Percentiles rank a stretch among this genome's conserved stretches.
phyloP scores from a whole-genome alignment of 2,797 vertebrate genomes.

The Graptemys geographica region DNA sequence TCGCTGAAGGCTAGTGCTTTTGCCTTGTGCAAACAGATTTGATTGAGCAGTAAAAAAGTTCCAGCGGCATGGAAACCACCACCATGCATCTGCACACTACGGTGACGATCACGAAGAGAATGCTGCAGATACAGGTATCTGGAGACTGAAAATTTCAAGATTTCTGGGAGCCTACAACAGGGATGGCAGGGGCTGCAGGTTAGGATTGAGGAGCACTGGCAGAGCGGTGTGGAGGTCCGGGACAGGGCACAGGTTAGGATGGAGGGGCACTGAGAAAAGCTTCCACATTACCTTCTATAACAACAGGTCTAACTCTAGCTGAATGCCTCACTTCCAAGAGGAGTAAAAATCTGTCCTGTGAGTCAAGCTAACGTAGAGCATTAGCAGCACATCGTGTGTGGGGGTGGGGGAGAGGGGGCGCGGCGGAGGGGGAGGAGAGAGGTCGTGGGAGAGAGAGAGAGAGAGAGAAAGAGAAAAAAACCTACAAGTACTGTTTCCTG shows the following conservation, averaged over 20 bases:
- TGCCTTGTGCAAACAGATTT: fast-evolving
- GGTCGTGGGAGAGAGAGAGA: fast-evolving
- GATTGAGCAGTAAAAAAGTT: fast-evolving
- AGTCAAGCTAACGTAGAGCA: neutral
- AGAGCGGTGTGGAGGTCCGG: neutral
- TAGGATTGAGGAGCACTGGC: neutral
- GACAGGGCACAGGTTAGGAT: neutral
- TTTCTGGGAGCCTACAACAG: neutral
- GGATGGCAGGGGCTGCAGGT: fast-evolving
- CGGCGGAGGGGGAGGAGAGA: fast-evolving
- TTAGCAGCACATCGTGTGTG: neutral
- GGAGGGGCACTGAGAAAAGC: neutral
- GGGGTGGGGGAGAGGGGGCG: no score
- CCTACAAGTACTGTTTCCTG: slow-evolving; percentile 93
- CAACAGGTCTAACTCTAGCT: neutral
- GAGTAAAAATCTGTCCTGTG: neutral
- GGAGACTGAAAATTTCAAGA: fast-evolving
- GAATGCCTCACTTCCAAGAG: neutral
- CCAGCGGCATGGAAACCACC: neutral
- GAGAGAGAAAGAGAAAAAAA: neutral
- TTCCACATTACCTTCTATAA: neutral
- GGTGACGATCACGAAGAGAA: neutral
- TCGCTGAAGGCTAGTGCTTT: fast-evolving
- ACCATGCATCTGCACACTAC: fast-evolving
- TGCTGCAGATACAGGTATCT: no score